Conservation (phyloP, 2,888 invertebrate species). For the Boloria selene region DNA sequence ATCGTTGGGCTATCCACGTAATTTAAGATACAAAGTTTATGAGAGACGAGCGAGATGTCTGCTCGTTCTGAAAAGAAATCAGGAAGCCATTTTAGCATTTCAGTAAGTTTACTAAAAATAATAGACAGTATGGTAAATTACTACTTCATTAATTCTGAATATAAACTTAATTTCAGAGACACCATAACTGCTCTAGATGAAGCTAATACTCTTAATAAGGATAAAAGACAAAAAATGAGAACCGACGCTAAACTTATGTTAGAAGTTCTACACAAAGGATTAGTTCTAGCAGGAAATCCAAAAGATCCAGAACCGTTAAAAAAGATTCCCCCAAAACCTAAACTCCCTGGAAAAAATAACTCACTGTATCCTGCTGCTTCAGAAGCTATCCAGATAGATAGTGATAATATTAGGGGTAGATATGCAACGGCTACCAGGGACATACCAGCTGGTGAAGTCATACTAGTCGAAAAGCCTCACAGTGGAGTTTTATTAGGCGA, state of each 20-base stretch:
- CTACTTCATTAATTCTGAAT: not conserved
- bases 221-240: constrained; percentile 84
- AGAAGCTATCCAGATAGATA: constrained; percentile 84
- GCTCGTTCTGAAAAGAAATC: constrained; percentile 85
- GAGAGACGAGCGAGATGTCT: constrained; percentile 89
- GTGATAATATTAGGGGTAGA: constrained; percentile 85
- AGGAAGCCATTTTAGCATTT: constrained; percentile 85
- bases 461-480: constrained; percentile 88
- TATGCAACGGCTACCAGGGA: constrained; percentile 87
- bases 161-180: constrained; percentile 63
- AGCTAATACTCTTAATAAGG: constrained; percentile 82
- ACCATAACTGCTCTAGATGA: constrained; percentile 87
- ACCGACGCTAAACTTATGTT: constrained; percentile 88
- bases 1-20: constrained; percentile 85
- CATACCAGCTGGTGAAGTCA: constrained; percentile 87
- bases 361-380: constrained; percentile 82
- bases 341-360: constrained; percentile 70
- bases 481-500: constrained; percentile 87
- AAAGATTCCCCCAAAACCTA: constrained; percentile 65
- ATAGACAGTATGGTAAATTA: not conserved
- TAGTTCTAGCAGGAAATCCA: constrained; percentile 70
- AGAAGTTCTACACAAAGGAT: constrained; percentile 85
- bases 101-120: constrained; percentile 57
- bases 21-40: constrained; percentile 88
- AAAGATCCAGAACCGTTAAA: constrained; percentile 65